Evolutionary conservation across 2,888 invertebrate genomes (phyloP), one percentile per base, ranked within the genome.

Genomic region (Vesta saturnalis): DNA sequence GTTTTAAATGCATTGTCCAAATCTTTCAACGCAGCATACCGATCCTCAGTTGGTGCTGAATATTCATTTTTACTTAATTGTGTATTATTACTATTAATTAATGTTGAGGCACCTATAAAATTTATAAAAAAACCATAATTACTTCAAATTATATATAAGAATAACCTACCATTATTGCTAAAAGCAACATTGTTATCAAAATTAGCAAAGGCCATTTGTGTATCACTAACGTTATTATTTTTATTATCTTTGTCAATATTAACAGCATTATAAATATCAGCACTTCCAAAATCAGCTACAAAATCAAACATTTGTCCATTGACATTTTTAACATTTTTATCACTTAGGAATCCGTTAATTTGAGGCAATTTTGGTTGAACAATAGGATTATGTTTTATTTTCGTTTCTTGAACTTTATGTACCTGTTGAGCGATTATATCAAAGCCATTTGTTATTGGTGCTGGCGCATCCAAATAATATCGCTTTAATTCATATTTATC

Each of bases 401-500:
- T 71, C n/a, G 52, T 16, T 69, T 73, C 69, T 62, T 43, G 19
- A 54, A 23, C 39, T 62, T 68, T 68, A 54, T 57, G 60, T 22
- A 19, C 21, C 5, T 21, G 8, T 18, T 69, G 60, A 61, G 30
- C 18, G 18, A 60, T 39, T 39, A 19, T 30, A 57, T 64, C 64
- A 43, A 61, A 23, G 54, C 64, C 67, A 55, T 67, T 65, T 10
- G 54, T 63, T 56, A 62, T 21, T 21, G 69, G 14, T 10, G 30
- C 10, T 30, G 76, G 66, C 12, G 79, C 77, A 52, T 82, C 82
- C 70, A 82, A 72, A 73, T 86, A 87, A 75, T 89, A 92, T 81
- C 95, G 90, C 83, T 96, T 96, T 80, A 93, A 90, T 84, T 99
- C 98, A 83, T 98, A 98, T 85, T 97, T 98, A 81, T 96, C 93